These are phyloP conservation scores for Osmoderma eremita DNA, from an alignment of 2,888 invertebrate genomes.

Conservation along the genomic window DNA sequence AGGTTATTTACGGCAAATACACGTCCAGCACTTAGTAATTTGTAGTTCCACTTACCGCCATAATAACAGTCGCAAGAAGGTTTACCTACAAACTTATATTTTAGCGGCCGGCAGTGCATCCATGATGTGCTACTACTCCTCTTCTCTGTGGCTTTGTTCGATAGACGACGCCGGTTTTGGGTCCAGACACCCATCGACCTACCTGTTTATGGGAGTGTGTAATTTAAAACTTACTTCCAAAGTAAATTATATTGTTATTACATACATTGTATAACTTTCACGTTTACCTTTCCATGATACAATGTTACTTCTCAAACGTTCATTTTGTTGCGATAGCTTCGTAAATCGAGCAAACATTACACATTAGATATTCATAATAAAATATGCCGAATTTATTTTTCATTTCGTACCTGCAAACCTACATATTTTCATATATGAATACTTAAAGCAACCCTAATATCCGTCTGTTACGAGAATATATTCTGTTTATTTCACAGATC, in stretches of 20 bases:
- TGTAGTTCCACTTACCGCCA: slow-evolving; percentile 52
- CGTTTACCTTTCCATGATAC: no score
- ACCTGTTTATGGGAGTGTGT: slow-evolving; percentile 10
- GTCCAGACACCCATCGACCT: slow-evolving; percentile 24
- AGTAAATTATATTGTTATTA: slow-evolving; percentile 23
- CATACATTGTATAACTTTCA: not conserved
- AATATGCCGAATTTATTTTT: not conserved
- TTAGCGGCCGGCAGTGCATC: slow-evolving; percentile 35
- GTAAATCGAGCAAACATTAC: not conserved
- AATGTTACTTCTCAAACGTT: no score
- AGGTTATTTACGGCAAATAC: slow-evolving; percentile 46
- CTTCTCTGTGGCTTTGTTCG: slow-evolving; percentile 6
- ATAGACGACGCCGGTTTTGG: slow-evolving; percentile 25
- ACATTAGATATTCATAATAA: not conserved
- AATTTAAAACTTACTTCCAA: not conserved
- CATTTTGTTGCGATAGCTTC: no score
- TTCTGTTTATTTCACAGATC: not conserved
- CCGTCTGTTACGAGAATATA: no score
- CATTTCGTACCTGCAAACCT: not conserved
- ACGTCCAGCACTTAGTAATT: slow-evolving; percentile 49
- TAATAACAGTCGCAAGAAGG: slow-evolving; percentile 53
- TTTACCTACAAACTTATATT: slow-evolving; percentile 54
- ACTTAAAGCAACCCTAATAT: not conserved
- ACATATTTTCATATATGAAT: not conserved
- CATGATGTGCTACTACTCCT: not conserved